Base-by-base conservation (phyloP, 2,888 invertebrate species). In the Lomographa bimaculata region DNA sequence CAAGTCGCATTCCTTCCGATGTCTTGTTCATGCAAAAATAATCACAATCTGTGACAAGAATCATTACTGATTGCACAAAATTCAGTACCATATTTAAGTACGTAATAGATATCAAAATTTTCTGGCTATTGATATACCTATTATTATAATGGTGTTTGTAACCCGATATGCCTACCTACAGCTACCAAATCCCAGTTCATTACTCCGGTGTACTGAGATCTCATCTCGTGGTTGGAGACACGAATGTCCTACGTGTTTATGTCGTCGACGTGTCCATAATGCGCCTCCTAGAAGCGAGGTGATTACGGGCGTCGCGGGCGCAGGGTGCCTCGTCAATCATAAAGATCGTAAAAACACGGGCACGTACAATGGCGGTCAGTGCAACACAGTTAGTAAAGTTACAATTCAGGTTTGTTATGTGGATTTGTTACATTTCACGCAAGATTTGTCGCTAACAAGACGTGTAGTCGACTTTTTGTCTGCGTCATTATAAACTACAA, bases 391-490 rank as follows among this genome's bases (percentile, higher is more conserved):
- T 58, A 65, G 14, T 3, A 62, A 65, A 62, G n/a, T n/a, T n/a
- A n/a, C n/a, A n/a, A 57, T 53, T 60, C 59, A 45, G 48, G 54
- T 48, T 57, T 47, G 56, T 59, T 59, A 60, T 64, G 63, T 43
- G 45, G 67, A 77, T 75, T 74, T 75, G 77, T 79, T 71, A 73
- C 54, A 74, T 77, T 77, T 81, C 72, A 79, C 79, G 72, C 78
- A 63, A 64, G 63, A 58, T 61, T 63, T 60, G 62, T 65, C 60
- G 35, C 56, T 57, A 65, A 66, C 58, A 57, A 66, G 52, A 37
- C 59, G 50, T 54, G 20, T 29, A 21, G 26, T 29, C 33, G 27
- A 38, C 40, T 49, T 46, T 47, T 56, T 50, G 34, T 42, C 42
- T 21, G 20, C 28, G n/a, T 35, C 35, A 42, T 47, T 42, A 48